Evolutionary conservation across 1,140 invertebrate genomes (phyloP), one percentile per base, ranked within the genome.

Genomic region (Drosophila nikananu): DNA sequence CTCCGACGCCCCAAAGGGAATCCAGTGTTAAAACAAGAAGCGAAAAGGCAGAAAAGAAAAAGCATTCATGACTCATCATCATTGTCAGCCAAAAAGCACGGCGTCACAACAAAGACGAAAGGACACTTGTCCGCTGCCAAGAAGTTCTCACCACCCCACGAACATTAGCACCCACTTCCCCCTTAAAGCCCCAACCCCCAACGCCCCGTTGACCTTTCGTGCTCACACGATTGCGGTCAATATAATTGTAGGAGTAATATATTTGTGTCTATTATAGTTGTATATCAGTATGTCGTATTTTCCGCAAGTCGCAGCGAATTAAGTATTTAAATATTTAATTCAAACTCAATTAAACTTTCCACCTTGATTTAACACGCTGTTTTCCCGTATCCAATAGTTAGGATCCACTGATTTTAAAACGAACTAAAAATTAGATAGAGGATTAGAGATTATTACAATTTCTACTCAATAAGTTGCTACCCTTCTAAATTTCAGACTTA

Each of bases 101-200:
- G 84, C 84, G 84, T 89, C 84, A 89, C 63, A 89, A 89, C 84
- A 89, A 89, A 89, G 84, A 84, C 84, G 86, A 66, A 86, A 77
- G 57, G 59, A 84, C 71, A 77, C 71, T 82, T 84, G 65, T 72
- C 71, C 83, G 83, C 76, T 68, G 67, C 49, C 67, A 68, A 57
- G 64, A 71, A 68, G 49, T 57, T 68, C 17, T 27, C 39, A 67
- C 63, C 66, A 37, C 73, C 39, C 44, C 54, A 39, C 54, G 21
- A 39, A 57, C 37, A 39, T 35, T 37, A 77, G 44, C 61, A 60
- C 54, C 68, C 61, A 65, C 55, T n/a, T 55, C 32, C 78, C 68
- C 58, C 32, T 37, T 1, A 17, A n/a, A 41, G 17, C 54, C 25
- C 46, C 21, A n/a, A 48, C 15, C 67, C 58, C 61, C 66, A 65